A percentile compares a stretch with the other conserved stretches of the same genome.
Evolutionary conservation across 2,888 invertebrate genomes (phyloP).

Genomic region (Encarsia formosa): DNA sequence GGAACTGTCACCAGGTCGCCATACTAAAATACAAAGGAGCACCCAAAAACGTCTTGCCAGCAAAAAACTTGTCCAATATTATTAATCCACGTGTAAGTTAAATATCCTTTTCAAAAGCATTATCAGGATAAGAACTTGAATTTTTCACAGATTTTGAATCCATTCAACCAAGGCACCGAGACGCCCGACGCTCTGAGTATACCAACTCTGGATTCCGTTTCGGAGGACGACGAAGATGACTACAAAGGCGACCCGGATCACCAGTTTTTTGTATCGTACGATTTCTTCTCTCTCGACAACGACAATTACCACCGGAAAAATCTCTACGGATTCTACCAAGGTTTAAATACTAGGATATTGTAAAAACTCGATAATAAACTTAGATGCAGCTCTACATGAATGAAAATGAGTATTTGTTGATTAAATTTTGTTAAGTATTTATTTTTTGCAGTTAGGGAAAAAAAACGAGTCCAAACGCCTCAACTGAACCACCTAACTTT

Average conservation of each 20-base stretch:
- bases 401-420: no score
- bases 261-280: constrained; percentile 3
- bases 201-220: neutral
- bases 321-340: constrained; percentile 4
- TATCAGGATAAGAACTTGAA: no score
- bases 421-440: no score
- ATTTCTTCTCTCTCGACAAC: neutral
- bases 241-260: neutral
- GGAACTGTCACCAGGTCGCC: neutral
- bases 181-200: neutral
- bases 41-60: no score
- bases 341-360: no score
- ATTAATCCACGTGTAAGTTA: neutral
- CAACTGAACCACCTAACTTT: constrained; percentile 84
- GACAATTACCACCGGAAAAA: constrained; percentile 5
- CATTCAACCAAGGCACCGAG: constrained; percentile 8
- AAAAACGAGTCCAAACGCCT: neutral
- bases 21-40: neutral
- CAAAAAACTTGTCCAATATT: no score
- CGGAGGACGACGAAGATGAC: neutral
- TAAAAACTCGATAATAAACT: no score
- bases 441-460: neutral
- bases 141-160: constrained; percentile 1
- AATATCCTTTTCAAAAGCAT: no score
- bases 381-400: no score